These are phyloP conservation scores for Hydropotes inermis DNA, from an alignment of 2,113 vertebrate species.

Conservation along the genomic window DNA sequence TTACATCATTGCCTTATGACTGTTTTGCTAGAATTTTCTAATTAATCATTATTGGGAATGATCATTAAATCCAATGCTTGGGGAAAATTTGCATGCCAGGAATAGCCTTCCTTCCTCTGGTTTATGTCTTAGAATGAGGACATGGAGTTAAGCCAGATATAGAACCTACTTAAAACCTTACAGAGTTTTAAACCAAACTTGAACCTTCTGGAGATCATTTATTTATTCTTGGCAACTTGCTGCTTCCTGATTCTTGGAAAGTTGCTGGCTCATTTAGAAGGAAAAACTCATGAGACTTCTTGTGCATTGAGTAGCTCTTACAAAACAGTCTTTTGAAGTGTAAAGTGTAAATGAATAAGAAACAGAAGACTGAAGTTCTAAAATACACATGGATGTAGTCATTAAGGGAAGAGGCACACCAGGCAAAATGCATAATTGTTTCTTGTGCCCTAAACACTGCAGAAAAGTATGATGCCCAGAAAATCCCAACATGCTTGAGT, in stretches of 20 bases:
- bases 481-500: not conserved
- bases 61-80: slow-evolving; percentile 36
- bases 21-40: slow-evolving; percentile 12
- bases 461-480: not conserved
- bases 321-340: slow-evolving; percentile 69
- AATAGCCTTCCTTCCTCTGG: slow-evolving; percentile 50
- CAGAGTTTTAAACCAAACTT: slow-evolving; percentile 61
- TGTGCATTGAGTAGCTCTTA: slow-evolving; percentile 59
- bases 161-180: slow-evolving; percentile 71
- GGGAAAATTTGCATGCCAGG: slow-evolving; percentile 24
- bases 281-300: slow-evolving; percentile 66
- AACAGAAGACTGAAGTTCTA: slow-evolving; percentile 54
- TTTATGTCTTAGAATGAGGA: slow-evolving; percentile 54
- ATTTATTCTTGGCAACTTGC: slow-evolving; percentile 72
- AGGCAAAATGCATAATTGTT: slow-evolving; percentile 20
- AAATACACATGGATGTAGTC: slow-evolving; percentile 62
- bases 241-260: slow-evolving; percentile 75
- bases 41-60: slow-evolving; percentile 36
- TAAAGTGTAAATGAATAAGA: slow-evolving; percentile 67
- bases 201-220: slow-evolving; percentile 75
- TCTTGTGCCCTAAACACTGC: not conserved
- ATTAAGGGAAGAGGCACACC: not conserved
- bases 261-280: slow-evolving; percentile 73
- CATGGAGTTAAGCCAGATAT: slow-evolving; percentile 66
- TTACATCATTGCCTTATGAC: not conserved